phyloP scores from a whole-genome alignment of 2,888 invertebrate genomes.

The Metacarcinus magister region DNA sequence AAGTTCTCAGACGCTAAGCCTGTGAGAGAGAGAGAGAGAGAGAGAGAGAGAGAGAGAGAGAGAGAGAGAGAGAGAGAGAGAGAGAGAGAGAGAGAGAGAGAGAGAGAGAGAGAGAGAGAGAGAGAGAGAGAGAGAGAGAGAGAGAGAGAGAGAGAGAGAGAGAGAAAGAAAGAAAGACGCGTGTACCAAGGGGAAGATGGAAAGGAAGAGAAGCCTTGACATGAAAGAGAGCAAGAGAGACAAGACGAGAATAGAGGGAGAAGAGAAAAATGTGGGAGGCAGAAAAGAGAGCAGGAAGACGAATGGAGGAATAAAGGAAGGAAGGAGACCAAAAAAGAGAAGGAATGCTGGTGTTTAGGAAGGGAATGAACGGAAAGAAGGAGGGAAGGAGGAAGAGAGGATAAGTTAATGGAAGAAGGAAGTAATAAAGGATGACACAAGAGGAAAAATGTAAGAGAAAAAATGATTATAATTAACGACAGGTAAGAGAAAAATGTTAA shows the following conservation, averaged over 20 bases:
- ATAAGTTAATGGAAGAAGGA: too few species aligned
- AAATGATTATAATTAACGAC: too few species aligned
- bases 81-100: not conserved
- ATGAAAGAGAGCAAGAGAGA: not conserved
- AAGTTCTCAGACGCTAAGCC: conserved; percentile 36
- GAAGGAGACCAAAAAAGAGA: not conserved
- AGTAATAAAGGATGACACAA: too few species aligned
- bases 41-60: conserved; percentile 2
- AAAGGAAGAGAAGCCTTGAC: not conserved
- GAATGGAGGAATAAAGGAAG: not conserved
- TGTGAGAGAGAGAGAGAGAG: conserved; percentile 31
- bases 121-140: conserved; percentile 17
- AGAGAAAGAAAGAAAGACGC: too few species aligned
- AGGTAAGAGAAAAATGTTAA: too few species aligned
- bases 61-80: conserved; percentile 26
- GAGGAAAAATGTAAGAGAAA: too few species aligned
- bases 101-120: not conserved
- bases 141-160: not conserved
- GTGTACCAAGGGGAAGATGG: not conserved
- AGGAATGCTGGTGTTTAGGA: too few species aligned
- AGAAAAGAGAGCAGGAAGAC: not conserved
- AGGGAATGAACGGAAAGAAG: not conserved
- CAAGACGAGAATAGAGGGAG: not conserved
- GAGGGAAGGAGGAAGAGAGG: not conserved
- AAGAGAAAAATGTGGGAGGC: not conserved